Percentiles rank a stretch among this genome's conserved stretches.
These are phyloP conservation scores for Perca flavescens DNA, from an alignment of 2,113 vertebrate species.

Conservation along the genomic window DNA sequence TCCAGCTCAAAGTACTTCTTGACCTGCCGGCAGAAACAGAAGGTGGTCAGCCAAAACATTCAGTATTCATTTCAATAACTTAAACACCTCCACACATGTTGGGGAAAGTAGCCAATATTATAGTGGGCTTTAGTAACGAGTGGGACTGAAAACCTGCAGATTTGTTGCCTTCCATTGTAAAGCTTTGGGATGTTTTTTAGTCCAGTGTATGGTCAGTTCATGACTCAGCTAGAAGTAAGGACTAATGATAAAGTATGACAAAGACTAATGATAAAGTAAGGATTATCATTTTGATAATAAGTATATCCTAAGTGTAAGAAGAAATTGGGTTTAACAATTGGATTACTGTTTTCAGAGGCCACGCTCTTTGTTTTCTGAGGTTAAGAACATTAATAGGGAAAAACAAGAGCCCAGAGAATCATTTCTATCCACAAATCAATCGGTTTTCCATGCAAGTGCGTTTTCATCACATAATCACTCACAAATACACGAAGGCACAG, in stretches of 20 bases:
- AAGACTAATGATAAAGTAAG: too few species aligned
- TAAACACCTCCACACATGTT: background rate
- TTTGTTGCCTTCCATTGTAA: background rate
- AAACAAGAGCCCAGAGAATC: background rate
- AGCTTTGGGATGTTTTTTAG: background rate
- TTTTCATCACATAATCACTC: slow-evolving; percentile 32
- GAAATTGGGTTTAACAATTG: background rate
- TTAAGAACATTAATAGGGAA: slow-evolving; percentile 1
- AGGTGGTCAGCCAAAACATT: slow-evolving; percentile 1
- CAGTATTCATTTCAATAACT: background rate
- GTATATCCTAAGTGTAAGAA: background rate
- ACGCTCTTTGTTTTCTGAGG: background rate
- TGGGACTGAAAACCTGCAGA: background rate
- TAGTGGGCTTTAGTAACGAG: background rate
- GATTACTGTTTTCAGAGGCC: background rate
- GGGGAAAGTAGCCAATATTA: background rate
- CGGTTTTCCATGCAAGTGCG: slow-evolving; percentile 36
- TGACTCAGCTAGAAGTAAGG: background rate
- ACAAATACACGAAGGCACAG: slow-evolving; percentile 9
- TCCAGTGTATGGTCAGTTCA: background rate
- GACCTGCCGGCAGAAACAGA: slow-evolving; percentile 83
- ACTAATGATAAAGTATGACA: background rate
- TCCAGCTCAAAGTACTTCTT: slow-evolving; percentile 99
- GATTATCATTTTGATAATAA: background rate
- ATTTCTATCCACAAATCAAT: background rate